phyloP scores from a whole-genome alignment of 1,140 invertebrate species.

The Pseudomyrmex cubaensis region DNA sequence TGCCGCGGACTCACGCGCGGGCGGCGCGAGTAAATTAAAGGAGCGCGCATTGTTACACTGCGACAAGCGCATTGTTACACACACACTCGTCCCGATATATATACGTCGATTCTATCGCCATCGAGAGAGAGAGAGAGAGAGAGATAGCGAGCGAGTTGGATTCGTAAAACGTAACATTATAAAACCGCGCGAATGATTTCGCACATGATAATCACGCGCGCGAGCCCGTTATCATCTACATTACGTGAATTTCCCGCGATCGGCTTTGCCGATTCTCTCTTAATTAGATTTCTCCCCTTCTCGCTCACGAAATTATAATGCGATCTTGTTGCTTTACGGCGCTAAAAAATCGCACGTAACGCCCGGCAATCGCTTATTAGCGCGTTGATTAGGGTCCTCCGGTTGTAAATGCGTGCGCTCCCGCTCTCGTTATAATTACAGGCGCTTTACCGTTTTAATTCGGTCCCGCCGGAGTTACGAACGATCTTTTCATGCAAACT shows the following conservation, averaged over 20 bases:
- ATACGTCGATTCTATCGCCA: not conserved
- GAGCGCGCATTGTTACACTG: not conserved
- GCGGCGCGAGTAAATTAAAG: conserved; percentile 48
- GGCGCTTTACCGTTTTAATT: conserved; percentile 60
- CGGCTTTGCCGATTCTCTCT: conserved; percentile 33
- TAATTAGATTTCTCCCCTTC: conserved; percentile 45
- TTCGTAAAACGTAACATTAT: conserved; percentile 27
- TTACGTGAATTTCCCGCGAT: conserved; percentile 32
- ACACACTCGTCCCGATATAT: conserved; percentile 26
- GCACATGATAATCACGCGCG: conserved; percentile 37
- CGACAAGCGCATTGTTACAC: conserved; percentile 57
- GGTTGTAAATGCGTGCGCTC: conserved; percentile 11
- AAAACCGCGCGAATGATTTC: conserved; percentile 31
- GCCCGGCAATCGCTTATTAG: conserved; percentile 49
- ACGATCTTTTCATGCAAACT: conserved; percentile 46
- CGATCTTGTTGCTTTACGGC: conserved; percentile 35
- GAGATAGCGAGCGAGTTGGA: not conserved
- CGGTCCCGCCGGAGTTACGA: conserved; percentile 27
- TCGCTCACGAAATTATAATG: conserved; percentile 18
- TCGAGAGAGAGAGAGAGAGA: not conserved
- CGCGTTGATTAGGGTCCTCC: conserved; percentile 52
- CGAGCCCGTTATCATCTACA: not conserved
- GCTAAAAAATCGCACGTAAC: conserved; percentile 42
- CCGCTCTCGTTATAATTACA: conserved; percentile 26
- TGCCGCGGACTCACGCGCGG: conserved; percentile 40